Percentiles rank a stretch among this genome's conserved stretches.
Evolutionary conservation across 1,140 invertebrate genomes (phyloP).

Genomic region (Drosophila nigrodunni): DNA sequence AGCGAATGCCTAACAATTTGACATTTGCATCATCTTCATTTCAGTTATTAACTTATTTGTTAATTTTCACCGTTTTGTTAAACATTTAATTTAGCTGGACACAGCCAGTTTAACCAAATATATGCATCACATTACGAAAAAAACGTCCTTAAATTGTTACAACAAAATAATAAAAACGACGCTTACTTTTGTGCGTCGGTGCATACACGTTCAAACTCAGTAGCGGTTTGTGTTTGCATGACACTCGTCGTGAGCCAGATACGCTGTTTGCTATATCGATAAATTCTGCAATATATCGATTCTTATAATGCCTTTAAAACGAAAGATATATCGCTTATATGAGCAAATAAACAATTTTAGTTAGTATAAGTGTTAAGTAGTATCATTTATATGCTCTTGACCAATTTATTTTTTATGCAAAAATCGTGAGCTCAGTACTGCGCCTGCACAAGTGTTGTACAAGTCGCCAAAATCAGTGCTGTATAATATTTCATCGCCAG

Average conservation of each 20-base stretch:
- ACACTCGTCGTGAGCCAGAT: neutral
- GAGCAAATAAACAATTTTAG: too few relatives aligned
- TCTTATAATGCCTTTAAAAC: neutral
- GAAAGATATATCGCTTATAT: too few relatives aligned
- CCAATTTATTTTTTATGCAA: too few relatives aligned
- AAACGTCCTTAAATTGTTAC: conserved; percentile 53
- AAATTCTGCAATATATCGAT: neutral
- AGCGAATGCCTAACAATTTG: conserved; percentile 25
- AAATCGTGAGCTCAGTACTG: conserved; percentile 16
- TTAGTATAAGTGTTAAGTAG: too few relatives aligned
- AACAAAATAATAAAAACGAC: conserved; percentile 70
- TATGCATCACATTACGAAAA: conserved; percentile 45
- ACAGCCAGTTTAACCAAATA: conserved; percentile 23
- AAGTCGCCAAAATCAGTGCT: conserved; percentile 8
- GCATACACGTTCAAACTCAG: conserved; percentile 33
- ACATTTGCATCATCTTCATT: conserved; percentile 10
- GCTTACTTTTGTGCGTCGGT: conserved; percentile 49
- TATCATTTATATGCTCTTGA: too few relatives aligned
- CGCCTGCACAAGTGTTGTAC: neutral
- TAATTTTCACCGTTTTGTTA: neutral
- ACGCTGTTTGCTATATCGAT: conserved; percentile 1
- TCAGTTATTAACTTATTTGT: neutral
- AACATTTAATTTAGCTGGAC: conserved; percentile 8
- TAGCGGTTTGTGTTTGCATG: conserved; percentile 2
- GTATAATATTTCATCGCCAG: neutral